phyloP scores from a whole-genome alignment of 2,113 vertebrate species.

The Trichechus manatus region DNA sequence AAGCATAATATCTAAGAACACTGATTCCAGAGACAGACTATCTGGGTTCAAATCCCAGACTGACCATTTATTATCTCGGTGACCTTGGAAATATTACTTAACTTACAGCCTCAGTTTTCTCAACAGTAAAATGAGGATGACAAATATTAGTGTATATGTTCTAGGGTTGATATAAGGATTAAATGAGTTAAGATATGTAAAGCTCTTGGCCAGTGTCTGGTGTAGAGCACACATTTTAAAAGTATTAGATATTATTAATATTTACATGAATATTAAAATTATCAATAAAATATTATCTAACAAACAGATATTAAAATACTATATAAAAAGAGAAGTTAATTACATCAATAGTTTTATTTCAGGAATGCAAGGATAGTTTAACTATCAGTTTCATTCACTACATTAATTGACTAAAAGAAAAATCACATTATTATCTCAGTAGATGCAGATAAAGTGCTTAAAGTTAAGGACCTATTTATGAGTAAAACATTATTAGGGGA shows the following conservation, averaged over 20 bases:
- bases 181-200: neutral
- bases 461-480: neutral
- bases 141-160: neutral
- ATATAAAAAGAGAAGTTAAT: neutral
- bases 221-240: neutral
- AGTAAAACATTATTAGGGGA: neutral
- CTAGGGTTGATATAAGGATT: neutral
- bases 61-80: neutral
- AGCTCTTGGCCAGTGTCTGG: neutral
- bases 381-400: neutral
- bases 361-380: neutral
- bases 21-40: neutral
- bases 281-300: neutral
- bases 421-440: neutral
- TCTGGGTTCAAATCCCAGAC: too few species aligned
- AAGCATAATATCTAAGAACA: neutral
- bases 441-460: neutral
- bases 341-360: neutral
- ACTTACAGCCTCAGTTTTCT: neutral
- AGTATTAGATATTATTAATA: slow-evolving; percentile 12
- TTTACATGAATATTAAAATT: neutral
- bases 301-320: neutral
- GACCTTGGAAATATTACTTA: neutral
- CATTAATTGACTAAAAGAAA: slow-evolving; percentile 14
- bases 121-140: neutral